Evolutionary conservation across 2,888 invertebrate species (phyloP), one percentile per base, ranked within the genome.

Genomic region (Phaedon cochleariae): DNA sequence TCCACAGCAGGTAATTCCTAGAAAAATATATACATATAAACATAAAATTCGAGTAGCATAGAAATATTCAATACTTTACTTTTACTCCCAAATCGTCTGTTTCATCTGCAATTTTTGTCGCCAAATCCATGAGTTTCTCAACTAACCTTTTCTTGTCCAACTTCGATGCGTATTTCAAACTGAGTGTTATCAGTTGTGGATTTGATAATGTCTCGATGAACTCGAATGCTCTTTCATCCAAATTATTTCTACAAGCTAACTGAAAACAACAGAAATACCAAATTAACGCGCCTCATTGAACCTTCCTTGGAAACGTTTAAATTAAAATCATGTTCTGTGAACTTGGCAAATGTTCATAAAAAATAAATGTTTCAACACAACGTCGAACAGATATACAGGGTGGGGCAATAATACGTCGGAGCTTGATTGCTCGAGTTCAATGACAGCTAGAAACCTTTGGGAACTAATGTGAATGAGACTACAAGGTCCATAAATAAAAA

Each of bases 131-230:
- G 22, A 97, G 85, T 79, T 92, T 92, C 73, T 95, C 93, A 0
- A 93, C 92, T 49, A 97, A 85, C 76, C 92, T 90, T 74, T 90
- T 88, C 73, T 91, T 89, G 21, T 93, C 91, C 10, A 92, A 85
- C 71, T 93, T 90, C 0, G 90, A 89, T 0, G 96, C 94, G 83
- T 96, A 97, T 80, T 94, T 95, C n/a, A 94, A 90, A 0, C 95
- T 96, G 37, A 96, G 84, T 68, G 92, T 92, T 37, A 96, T 83
- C 0, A 95, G 85, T 49, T 92, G 90, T 1, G 90, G 89, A 76
- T 92, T 92, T 20, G 90, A 90, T 77, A 97, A 87, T 74, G 95
- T 85, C 77, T 93, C 91, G 82, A 95, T 92, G 17, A 97, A 85
- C 82, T 97, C 97, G 53, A 94, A 84, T 0, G 96, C 97, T 45